Percentiles rank a stretch among this genome's conserved stretches.
Evolutionary conservation across 2,113 vertebrate genomes (phyloP).

Genomic region (Seriola dumerili): DNA sequence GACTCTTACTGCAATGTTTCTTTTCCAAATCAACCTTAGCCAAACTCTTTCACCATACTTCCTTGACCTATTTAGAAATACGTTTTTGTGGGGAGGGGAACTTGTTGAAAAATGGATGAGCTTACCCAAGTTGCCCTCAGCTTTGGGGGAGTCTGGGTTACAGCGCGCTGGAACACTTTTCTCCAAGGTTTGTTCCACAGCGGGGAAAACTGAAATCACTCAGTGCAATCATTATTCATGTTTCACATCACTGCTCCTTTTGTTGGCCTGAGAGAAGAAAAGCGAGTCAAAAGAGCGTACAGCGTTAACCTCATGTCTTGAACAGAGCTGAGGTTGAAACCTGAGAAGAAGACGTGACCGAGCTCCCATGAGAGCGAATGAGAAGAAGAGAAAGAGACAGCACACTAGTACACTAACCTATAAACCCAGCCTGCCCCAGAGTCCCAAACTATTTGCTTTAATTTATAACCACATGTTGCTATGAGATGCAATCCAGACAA

Average conservation of each 20-base stretch:
- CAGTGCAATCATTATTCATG: conserved; percentile 58
- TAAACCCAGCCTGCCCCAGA: conserved; percentile 49
- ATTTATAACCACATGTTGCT: conserved; percentile 68
- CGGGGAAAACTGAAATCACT: conserved; percentile 50
- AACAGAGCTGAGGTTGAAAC: conserved; percentile 33
- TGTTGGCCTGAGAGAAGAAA: conserved; percentile 37
- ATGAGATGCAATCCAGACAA: conserved; percentile 58
- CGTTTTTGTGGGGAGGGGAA: conserved; percentile 18
- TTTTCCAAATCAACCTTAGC: neutral
- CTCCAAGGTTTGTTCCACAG: conserved; percentile 47
- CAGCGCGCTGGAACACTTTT: conserved; percentile 27
- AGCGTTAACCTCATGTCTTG: conserved; percentile 1
- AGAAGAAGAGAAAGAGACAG: conserved; percentile 31
- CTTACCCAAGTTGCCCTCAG: conserved; percentile 56
- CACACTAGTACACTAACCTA: conserved; percentile 46
- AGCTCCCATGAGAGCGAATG: conserved; percentile 34
- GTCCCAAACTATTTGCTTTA: conserved; percentile 59
- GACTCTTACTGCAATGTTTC: neutral
- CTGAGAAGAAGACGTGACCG: conserved; percentile 28
- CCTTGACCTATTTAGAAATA: conserved; percentile 58
- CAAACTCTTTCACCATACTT: conserved; percentile 17
- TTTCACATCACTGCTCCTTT: conserved; percentile 52
- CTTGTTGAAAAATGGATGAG: conserved; percentile 18
- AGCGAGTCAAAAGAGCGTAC: neutral
- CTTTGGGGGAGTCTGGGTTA: conserved; percentile 37